A percentile compares a stretch with the other conserved stretches of the same genome.
Evolutionary conservation across 64 coral and sea anemone genomes (phyloP).

Genomic region (Exaiptasia diaphana): DNA sequence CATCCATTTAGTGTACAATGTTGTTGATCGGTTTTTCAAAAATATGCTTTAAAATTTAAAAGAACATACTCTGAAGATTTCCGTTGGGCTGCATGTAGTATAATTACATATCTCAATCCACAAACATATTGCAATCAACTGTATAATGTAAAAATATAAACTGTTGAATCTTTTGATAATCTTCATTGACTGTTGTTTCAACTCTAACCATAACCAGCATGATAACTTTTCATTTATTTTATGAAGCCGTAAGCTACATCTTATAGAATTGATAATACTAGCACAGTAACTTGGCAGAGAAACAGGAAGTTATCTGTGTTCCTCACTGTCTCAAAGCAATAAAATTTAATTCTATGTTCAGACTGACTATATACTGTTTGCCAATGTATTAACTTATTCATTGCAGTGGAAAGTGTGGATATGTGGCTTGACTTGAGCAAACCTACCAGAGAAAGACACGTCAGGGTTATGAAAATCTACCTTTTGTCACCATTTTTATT

Average conservation of each 20-base stretch:
- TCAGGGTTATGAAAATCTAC: conserved; percentile 74
- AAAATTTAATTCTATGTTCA: not conserved
- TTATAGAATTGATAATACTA: not conserved
- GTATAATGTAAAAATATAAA: too few relatives aligned
- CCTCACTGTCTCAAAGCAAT: not conserved
- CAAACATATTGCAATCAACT: too few relatives aligned
- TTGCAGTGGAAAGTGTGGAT: conserved; percentile 72
- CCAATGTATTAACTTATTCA: not conserved
- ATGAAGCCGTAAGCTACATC: not conserved
- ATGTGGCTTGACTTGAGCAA: conserved; percentile 69
- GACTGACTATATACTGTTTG: not conserved
- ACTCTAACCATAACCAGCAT: too few relatives aligned
- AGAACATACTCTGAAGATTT: too few relatives aligned
- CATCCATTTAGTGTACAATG: too few relatives aligned
- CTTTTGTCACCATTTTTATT: conserved; percentile 81
- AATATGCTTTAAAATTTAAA: too few relatives aligned
- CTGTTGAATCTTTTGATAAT: too few relatives aligned
- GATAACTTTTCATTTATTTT: not conserved
- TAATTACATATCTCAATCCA: too few relatives aligned
- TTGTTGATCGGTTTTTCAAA: too few relatives aligned
- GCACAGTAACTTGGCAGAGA: not conserved
- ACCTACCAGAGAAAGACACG: conserved; percentile 52
- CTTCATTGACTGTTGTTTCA: too few relatives aligned
- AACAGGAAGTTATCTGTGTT: not conserved
- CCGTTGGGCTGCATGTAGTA: too few relatives aligned